These are phyloP conservation scores for Acanthosepion lycidas DNA, from an alignment of 2,888 invertebrate species.

Conservation along the genomic window DNA sequence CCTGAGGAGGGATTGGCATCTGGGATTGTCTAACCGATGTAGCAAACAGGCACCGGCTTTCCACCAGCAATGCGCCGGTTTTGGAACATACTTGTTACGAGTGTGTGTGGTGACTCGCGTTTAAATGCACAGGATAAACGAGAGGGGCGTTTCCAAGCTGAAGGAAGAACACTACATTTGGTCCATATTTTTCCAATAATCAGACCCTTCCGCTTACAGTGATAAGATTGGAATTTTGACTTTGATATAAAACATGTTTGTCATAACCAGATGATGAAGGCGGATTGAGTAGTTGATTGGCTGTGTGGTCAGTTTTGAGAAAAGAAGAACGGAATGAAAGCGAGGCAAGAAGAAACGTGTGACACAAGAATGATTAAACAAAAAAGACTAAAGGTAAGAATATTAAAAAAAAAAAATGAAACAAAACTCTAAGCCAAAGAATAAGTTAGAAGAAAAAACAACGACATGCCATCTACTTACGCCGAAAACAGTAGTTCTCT, in stretches of 20 bases:
- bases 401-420: not conserved
- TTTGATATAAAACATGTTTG: slow-evolving; percentile 23
- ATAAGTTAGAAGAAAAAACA: not conserved
- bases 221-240: not conserved
- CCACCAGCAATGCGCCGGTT: too few relatives aligned
- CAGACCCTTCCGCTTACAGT: not conserved
- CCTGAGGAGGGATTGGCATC: too few relatives aligned
- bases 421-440: too few relatives aligned
- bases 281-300: not conserved
- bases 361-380: not conserved
- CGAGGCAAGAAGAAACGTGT: not conserved
- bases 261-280: slow-evolving; percentile 4
- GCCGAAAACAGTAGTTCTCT: not conserved
- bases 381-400: not conserved
- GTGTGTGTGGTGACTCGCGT: not conserved
- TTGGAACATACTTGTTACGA: not conserved
- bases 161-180: not conserved
- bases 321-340: not conserved
- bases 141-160: not conserved
- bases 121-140: not conserved
- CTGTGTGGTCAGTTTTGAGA: not conserved
- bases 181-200: not conserved
- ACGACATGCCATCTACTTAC: too few relatives aligned
- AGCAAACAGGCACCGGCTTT: too few relatives aligned
- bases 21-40: too few relatives aligned